Evolutionary conservation across 2,113 vertebrate genomes (phyloP).

Genomic region (Salminus brasiliensis): DNA sequence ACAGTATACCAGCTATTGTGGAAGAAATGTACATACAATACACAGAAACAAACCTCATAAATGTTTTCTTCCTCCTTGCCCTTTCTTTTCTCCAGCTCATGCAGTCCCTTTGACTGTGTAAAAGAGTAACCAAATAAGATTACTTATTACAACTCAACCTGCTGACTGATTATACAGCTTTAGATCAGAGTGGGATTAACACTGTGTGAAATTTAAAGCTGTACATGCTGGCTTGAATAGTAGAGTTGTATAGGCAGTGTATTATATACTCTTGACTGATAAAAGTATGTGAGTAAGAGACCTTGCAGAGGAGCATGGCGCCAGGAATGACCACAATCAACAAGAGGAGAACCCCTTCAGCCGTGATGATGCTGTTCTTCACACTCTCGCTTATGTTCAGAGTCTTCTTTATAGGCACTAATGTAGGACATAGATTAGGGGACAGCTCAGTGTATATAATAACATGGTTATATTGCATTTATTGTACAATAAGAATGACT

Average conservation of each 20-base stretch:
- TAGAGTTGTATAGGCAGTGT: too few relatives aligned
- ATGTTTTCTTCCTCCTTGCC: constrained; percentile 73
- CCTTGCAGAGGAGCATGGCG: constrained; percentile 67
- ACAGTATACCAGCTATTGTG: too few relatives aligned
- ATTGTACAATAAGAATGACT: neutral
- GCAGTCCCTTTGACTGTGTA: constrained; percentile 62
- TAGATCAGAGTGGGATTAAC: neutral
- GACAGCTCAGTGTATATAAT: constrained; percentile 26
- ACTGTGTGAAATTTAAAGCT: too few relatives aligned
- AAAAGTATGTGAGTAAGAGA: constrained; percentile 44
- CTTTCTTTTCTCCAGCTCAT: constrained; percentile 64
- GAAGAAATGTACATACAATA: neutral
- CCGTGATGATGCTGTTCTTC: constrained; percentile 75
- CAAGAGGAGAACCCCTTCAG: constrained; percentile 72
- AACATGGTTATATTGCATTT: neutral
- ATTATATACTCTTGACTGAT: too few relatives aligned
- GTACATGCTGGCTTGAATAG: too few relatives aligned
- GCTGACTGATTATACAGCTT: neutral
- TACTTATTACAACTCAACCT: neutral
- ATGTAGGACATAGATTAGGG: neutral
- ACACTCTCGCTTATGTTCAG: constrained; percentile 66
- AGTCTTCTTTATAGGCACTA: constrained; percentile 64
- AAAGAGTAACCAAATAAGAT: neutral
- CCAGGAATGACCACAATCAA: constrained; percentile 70
- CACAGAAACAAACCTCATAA: constrained; percentile 70